Base-by-base conservation (phyloP, 53 echinoderm and acorn worm species). In the Henricia sp. region DNA sequence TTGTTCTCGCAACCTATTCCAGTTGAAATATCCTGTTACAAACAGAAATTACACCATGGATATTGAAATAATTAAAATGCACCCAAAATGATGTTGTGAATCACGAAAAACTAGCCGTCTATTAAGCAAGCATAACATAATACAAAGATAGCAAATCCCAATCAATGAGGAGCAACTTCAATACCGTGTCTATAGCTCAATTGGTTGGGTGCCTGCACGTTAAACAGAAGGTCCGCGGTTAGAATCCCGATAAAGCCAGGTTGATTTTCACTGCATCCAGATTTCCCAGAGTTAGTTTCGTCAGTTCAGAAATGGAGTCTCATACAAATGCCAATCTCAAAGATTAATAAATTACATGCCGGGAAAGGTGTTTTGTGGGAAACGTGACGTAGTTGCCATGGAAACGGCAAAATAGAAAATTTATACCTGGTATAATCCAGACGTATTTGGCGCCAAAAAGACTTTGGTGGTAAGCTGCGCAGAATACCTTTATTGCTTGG, bases 371-470 rank as follows among this genome's bases (percentile, higher is more conserved):
- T n/a, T n/a, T n/a, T n/a, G n/a, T n/a, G n/a, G n/a, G n/a, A n/a
- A n/a, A n/a, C n/a, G n/a, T n/a, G n/a, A n/a, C n/a, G n/a, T n/a
- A n/a, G n/a, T n/a, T n/a, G n/a, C n/a, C n/a, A n/a, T 1, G 26
- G 5, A n/a, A 0, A 4, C 26, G 1, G 9, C 10, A 70, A 70
- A 33, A 70, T 25, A 33, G 28, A 62, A 37, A 78, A 14, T 0
- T 0, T 34, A 19, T 84, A 85, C 85, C 72, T 85, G 72, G 85
- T 26, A 85, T 12, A 35, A 85, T 85, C 85, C 85, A 85, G 62
- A 85, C 85, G 26, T 72, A 72, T 13, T 85, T 85, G 10, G 60
- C 34, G 6, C 85, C 85, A 40, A 34, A 85, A 62, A 85, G 30
- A 23, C 52, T 48, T 41, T 60, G 72, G 6, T 70, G 60, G 24